Evolutionary conservation across 2,797 vertebrate species (phyloP), one percentile per base, ranked within the genome.

Genomic region (Yasuhikotakia modesta): DNA sequence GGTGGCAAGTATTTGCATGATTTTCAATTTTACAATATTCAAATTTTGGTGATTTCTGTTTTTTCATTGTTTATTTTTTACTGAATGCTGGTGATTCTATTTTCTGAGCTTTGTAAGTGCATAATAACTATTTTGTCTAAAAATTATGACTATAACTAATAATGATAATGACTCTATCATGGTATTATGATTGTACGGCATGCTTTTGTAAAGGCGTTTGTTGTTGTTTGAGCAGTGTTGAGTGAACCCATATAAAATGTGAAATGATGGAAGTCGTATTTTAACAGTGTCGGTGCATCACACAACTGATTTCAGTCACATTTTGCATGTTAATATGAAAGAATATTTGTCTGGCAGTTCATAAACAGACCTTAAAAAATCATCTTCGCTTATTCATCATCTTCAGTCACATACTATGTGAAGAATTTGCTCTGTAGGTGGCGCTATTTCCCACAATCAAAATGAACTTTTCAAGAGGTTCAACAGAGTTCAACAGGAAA

Each of bases 1-100:
- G 83, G 84, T 87, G 89, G 84, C 87, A 86, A 88, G 90, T 91
- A 85, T 89, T 85, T 91, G 93, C 92, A 94, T 94, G 93, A 91
- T 79, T 83, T 85, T 88, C 82, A 79, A 74, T 82, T 83, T 89
- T 84, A 80, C 78, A 76, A 86, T 82, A 27, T 83, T 83, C 5
- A 85, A 35, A 79, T 81, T 79, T 87, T 84, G 80, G 82, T 89
- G 89, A 84, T 72, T 81, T 85, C 76, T 78, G 73, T 80, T 83
- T 85, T 82, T 79, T 81, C 85, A 87, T 10, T 21, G 5, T 76
- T 84, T 74, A 19, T 85, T 88, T 89, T 86, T 84, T 86, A 87
- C 87, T 90, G 87, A 83, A 89, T 87, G 86, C 87, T 88, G 84
- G 81, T 89, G 86, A 88, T 83, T 83, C 84, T 84, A 30, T 86